phyloP scores from a whole-genome alignment of 1,140 invertebrate genomes.

The Samia ricini region DNA sequence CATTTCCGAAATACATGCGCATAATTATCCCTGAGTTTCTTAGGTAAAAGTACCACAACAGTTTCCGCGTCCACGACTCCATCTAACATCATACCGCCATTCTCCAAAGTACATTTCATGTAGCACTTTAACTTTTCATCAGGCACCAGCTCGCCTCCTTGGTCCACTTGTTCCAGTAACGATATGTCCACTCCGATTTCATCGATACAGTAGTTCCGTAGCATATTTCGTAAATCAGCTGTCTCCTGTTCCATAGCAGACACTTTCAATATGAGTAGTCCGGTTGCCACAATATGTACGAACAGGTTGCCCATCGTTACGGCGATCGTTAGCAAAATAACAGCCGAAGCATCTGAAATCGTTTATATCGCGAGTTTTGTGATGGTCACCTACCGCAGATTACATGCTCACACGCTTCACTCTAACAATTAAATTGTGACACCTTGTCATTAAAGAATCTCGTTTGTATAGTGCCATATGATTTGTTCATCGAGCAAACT shows the following conservation, averaged over 20 bases:
- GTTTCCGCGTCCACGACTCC: conserved; percentile 60
- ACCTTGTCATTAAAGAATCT: conserved; percentile 36
- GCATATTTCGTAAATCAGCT: conserved; percentile 56
- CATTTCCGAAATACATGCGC: conserved; percentile 40
- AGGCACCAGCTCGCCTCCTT: conserved; percentile 41
- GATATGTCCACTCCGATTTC: conserved; percentile 50
- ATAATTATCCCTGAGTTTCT: conserved; percentile 40
- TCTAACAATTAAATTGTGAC: conserved; percentile 36
- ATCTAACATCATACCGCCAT: conserved; percentile 58
- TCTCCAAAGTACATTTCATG: conserved; percentile 68
- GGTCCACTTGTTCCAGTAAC: conserved; percentile 49
- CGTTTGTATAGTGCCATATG: conserved; percentile 28
- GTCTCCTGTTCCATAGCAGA: conserved; percentile 51
- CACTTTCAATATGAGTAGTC: background rate
- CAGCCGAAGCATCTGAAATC: background rate
- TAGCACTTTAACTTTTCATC: conserved; percentile 62
- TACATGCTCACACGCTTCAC: conserved; percentile 15
- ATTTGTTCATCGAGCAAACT: conserved; percentile 19
- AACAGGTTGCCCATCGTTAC: background rate
- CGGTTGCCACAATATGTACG: background rate
- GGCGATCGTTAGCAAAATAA: background rate
- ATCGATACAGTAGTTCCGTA: conserved; percentile 52
- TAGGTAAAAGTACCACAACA: conserved; percentile 51
- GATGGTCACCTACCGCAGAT: conserved; percentile 31
- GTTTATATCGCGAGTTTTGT: conserved; percentile 32